These are phyloP conservation scores for Zootermopsis nevadensis DNA, from an alignment of 2,888 invertebrate genomes.

Conservation along the genomic window DNA sequence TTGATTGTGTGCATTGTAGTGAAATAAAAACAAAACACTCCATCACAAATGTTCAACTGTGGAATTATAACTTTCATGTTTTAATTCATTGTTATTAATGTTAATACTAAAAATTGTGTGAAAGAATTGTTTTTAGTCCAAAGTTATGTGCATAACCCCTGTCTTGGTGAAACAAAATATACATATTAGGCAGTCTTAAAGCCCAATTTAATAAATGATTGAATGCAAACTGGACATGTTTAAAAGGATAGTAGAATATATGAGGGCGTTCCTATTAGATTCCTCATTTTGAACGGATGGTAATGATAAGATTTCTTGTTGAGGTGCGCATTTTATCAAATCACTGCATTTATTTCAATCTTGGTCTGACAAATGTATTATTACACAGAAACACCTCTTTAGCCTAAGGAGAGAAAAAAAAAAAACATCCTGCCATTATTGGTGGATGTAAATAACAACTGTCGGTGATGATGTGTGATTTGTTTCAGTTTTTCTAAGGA, in stretches of 20 bases:
- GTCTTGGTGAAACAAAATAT: slow-evolving; percentile 38
- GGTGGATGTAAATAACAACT: slow-evolving; percentile 39
- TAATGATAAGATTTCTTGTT: slow-evolving; percentile 45
- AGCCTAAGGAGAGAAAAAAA: slow-evolving; percentile 43
- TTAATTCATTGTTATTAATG: slow-evolving; percentile 32
- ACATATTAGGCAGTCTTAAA: slow-evolving; percentile 39
- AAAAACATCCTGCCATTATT: slow-evolving; percentile 37
- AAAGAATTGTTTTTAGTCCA: slow-evolving; percentile 34
- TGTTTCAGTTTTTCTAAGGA: slow-evolving; percentile 47
- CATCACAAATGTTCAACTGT: not conserved
- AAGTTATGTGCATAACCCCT: slow-evolving; percentile 42
- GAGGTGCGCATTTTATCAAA: slow-evolving; percentile 46
- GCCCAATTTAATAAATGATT: slow-evolving; percentile 42
- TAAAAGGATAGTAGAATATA: slow-evolving; percentile 32
- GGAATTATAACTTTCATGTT: slow-evolving; percentile 23
- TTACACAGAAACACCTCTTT: slow-evolving; percentile 43
- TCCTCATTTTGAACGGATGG: slow-evolving; percentile 47
- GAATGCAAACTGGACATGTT: slow-evolving; percentile 39
- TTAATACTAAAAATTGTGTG: slow-evolving; percentile 32
- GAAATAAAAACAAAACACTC: not conserved
- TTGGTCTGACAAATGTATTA: slow-evolving; percentile 42
- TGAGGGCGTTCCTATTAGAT: slow-evolving; percentile 46
- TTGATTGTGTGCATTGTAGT: not conserved
- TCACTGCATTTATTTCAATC: slow-evolving; percentile 47
- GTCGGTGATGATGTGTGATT: slow-evolving; percentile 43